Base-by-base conservation (phyloP, 1,140 invertebrate species). In the Papilio helenus region DNA sequence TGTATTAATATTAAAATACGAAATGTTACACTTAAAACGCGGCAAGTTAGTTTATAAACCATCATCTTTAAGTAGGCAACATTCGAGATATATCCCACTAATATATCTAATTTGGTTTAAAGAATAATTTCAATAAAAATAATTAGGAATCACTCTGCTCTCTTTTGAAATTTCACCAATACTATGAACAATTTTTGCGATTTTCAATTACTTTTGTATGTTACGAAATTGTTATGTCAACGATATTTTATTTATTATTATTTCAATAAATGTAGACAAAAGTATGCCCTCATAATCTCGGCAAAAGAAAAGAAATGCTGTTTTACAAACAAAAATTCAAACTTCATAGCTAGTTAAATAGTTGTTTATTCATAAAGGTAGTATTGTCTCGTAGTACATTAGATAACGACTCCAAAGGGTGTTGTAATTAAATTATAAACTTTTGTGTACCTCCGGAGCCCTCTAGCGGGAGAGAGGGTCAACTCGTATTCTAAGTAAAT, bases 351-450 rank as follows among this genome's bases (percentile, higher is more conserved):
- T 20, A 44, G 18, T 72, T n/a, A n/a, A 72, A 39, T 72, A 72
- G 34, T 42, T 46, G 61, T 58, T 77, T 77, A 65, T 77, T 77
- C 55, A 77, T 77, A 42, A 65, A 77, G 76, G 76, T 77, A 65
- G 58, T 77, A 77, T 44, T 65, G 76, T 65, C 44, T 20, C 42
- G 26, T 51, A 61, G 34, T 61, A 77, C 55, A 77, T 77, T 77
- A 84, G 82, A 85, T 87, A 92, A 93, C 87, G 86, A 79, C 82
- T 88, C 92, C 89, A 86, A 74, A 81, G 92, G 90, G 92, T 86
- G 92, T 92, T 89, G 88, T 94, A 94, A 94, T 94, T 94, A 94
- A 94, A 94, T 93, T 93, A 94, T 93, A 94, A 94, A 93, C 91
- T 93, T 93, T 92, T 86, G 85, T 86, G 84, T 68, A 68, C 61